Percentiles rank a stretch among this genome's conserved stretches.
phyloP scores from a whole-genome alignment of 2,888 invertebrate species.

The Tromatobia lineatoria region DNA sequence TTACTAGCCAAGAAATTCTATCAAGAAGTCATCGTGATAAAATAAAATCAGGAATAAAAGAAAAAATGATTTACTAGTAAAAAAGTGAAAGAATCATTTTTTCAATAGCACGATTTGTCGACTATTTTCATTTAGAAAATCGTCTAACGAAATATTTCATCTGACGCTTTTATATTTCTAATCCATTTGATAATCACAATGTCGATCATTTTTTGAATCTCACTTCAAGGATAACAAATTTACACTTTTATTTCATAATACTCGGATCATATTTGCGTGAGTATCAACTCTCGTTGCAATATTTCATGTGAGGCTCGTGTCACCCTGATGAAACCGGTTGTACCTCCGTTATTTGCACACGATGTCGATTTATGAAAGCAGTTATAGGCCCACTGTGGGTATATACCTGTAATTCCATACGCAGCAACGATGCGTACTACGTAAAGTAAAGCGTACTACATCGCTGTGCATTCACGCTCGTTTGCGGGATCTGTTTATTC shows the following conservation, averaged over 20 bases:
- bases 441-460: slow-evolving; percentile 42
- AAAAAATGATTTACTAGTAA: no score
- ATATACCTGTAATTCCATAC: not conserved
- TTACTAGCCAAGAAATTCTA: no score
- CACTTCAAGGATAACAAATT: not conserved
- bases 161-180: no score
- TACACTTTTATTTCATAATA: not conserved
- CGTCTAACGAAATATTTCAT: no score
- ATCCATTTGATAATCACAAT: not conserved
- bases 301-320: slow-evolving; percentile 52
- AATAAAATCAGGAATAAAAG: no score
- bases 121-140: no score
- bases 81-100: no score
- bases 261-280: slow-evolving; percentile 25
- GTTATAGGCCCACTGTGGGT: slow-evolving; percentile 19
- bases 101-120: no score
- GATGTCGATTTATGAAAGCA: slow-evolving; percentile 59
- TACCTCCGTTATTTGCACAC: slow-evolving; percentile 62
- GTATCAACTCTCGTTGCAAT: slow-evolving; percentile 46
- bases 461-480: slow-evolving; percentile 27
- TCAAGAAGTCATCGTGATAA: no score
- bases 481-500: slow-evolving; percentile 43
- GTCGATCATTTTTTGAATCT: not conserved
- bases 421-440: not conserved
- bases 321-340: slow-evolving; percentile 60